phyloP scores from a whole-genome alignment of 2,888 invertebrate genomes.

The Buathra laborator region DNA sequence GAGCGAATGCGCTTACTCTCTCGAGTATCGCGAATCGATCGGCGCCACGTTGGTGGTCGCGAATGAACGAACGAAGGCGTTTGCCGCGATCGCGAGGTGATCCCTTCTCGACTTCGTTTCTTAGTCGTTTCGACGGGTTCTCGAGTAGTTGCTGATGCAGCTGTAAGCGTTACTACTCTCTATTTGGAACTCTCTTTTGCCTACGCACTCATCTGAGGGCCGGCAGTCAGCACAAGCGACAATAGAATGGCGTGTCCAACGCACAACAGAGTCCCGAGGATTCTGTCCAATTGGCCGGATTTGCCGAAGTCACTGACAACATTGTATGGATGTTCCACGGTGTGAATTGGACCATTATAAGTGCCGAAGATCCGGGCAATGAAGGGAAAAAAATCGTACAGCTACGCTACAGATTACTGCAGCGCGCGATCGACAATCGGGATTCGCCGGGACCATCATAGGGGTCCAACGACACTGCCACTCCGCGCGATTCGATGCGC shows the following conservation, averaged over 20 bases:
- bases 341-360: slow-evolving; percentile 42
- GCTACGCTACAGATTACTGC: slow-evolving; percentile 34
- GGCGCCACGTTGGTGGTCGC: slow-evolving; percentile 76
- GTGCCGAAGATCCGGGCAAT: slow-evolving; percentile 42
- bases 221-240: slow-evolving; percentile 54
- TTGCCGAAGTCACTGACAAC: slow-evolving; percentile 16
- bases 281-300: slow-evolving; percentile 28
- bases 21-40: slow-evolving; percentile 78
- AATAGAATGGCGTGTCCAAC: slow-evolving; percentile 78
- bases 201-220: slow-evolving; percentile 1
- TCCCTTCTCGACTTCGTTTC: slow-evolving; percentile 43
- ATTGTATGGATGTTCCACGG: slow-evolving; percentile 1
- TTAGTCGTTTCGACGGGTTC: slow-evolving; percentile 28
- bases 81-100: slow-evolving; percentile 4
- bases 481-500: slow-evolving; percentile 62
- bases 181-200: slow-evolving; percentile 26
- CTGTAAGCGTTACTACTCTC: slow-evolving; percentile 47
- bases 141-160: slow-evolving; percentile 24
- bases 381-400: slow-evolving; percentile 49
- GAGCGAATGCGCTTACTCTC: slow-evolving; percentile 34
- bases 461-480: slow-evolving; percentile 23
- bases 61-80: slow-evolving; percentile 66
- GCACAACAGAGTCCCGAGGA: slow-evolving; percentile 69
- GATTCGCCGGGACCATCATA: slow-evolving; percentile 55
- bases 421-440: slow-evolving; percentile 57